Percentiles rank a stretch among this genome's conserved stretches.
Conservation (phyloP, 2,888 invertebrate species). For the Azorinus chamasolen region DNA sequence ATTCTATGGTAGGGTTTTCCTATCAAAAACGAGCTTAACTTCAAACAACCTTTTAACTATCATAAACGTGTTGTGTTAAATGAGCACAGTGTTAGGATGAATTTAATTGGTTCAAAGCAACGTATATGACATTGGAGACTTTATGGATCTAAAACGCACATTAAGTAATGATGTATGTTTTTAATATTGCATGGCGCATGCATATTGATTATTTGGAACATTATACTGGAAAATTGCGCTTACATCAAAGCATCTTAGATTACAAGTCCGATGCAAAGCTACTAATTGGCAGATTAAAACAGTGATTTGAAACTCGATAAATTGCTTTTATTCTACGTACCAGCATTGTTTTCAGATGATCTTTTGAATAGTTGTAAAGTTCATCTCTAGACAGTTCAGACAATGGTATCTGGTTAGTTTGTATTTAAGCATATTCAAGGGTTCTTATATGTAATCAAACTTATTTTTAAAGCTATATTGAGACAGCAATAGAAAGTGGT, state of each 20-base stretch:
- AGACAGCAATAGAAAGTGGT: too few relatives aligned
- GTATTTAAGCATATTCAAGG: too few relatives aligned
- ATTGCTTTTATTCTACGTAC: too few relatives aligned
- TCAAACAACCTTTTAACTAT: slow-evolving; percentile 6
- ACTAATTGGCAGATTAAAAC: too few relatives aligned
- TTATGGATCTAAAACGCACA: slow-evolving; percentile 26
- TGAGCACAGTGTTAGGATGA: neutral
- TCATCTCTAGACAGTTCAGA: too few relatives aligned
- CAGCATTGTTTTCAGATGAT: too few relatives aligned
- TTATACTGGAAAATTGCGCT: slow-evolving; percentile 16
- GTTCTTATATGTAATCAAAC: too few relatives aligned
- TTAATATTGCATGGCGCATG: slow-evolving; percentile 25
- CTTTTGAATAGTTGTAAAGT: too few relatives aligned
- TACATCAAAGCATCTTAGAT: slow-evolving; percentile 40
- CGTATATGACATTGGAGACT: slow-evolving; percentile 14
- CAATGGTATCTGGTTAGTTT: too few relatives aligned
- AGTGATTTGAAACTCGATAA: too few relatives aligned
- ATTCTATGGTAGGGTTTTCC: slow-evolving; percentile 1
- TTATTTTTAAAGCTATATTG: too few relatives aligned
- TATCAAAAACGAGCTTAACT: slow-evolving; percentile 4
- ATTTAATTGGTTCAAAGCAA: slow-evolving; percentile 20
- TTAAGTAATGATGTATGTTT: slow-evolving; percentile 44
- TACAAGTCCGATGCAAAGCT: too few relatives aligned
- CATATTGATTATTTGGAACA: slow-evolving; percentile 43
- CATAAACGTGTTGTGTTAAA: neutral